phyloP scores from a whole-genome alignment of 2,113 vertebrate genomes.

The Aldabrachelys gigantea region DNA sequence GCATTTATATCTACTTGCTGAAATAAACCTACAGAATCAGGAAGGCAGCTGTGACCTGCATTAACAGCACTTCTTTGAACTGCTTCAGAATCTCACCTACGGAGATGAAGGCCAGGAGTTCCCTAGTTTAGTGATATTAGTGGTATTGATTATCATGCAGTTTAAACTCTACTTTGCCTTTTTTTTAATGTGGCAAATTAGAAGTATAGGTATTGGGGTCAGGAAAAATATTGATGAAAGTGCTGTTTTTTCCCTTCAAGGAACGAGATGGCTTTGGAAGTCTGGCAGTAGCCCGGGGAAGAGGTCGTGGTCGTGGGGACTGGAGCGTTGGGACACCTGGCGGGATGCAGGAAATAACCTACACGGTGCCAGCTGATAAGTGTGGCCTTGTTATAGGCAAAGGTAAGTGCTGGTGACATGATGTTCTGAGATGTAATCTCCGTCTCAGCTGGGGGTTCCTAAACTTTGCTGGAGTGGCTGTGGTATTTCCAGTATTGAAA shows the following conservation, averaged over 20 bases:
- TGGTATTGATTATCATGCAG: neutral
- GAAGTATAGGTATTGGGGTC: neutral
- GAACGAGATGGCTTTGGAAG: constrained; percentile 94
- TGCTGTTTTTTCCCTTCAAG: constrained; percentile 72
- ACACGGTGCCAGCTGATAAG: constrained; percentile 95
- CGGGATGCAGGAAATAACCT: constrained; percentile 95
- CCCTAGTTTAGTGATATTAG: neutral
- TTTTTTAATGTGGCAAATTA: neutral
- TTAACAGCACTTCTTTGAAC: constrained; percentile 28
- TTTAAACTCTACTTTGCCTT: constrained; percentile 34
- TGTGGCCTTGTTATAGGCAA: constrained; percentile 99
- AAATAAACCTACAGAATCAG: neutral
- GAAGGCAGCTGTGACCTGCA: neutral
- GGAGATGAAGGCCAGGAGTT: neutral
- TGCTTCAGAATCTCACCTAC: neutral
- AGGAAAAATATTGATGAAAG: neutral
- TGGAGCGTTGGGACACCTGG: constrained; percentile 87
- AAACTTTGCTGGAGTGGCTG: neutral
- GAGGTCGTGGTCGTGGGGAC: constrained; percentile 88
- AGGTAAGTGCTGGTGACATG: constrained; percentile 78
- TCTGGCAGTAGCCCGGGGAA: constrained; percentile 78
- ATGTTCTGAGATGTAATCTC: neutral
- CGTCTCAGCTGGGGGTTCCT: neutral
- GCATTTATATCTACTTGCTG: neutral
- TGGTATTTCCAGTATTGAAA: constrained; percentile 40